Percentiles rank a stretch among this genome's conserved stretches.
These are phyloP conservation scores for Bos taurus DNA, from an alignment of 2,113 vertebrate species.

Conservation along the genomic window DNA sequence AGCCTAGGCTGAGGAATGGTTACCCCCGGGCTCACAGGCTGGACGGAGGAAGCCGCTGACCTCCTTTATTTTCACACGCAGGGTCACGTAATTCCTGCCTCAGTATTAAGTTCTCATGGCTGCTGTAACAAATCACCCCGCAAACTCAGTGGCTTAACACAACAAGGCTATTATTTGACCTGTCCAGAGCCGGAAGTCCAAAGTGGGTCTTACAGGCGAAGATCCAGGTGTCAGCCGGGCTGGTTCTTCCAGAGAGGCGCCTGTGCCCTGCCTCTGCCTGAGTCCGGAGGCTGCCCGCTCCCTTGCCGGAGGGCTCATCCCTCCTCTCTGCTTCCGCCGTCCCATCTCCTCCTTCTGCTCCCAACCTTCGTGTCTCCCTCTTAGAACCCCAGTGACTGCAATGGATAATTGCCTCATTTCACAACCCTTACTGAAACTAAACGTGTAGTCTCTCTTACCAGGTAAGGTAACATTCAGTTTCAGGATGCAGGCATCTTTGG, in stretches of 20 bases:
- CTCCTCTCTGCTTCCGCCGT: not conserved
- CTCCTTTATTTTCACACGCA: too few species aligned
- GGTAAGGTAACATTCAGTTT: not conserved
- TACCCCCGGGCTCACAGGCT: not conserved
- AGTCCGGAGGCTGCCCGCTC: not conserved
- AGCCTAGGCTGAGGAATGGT: not conserved
- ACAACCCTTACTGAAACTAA: not conserved
- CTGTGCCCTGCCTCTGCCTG: not conserved
- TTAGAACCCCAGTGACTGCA: not conserved
- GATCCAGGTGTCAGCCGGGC: not conserved
- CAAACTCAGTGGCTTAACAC: not conserved
- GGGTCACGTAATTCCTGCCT: not conserved
- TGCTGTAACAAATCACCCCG: not conserved
- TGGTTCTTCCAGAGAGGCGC: not conserved
- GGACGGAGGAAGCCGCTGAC: too few species aligned
- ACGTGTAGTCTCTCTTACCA: not conserved
- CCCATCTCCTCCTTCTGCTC: not conserved
- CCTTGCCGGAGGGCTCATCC: not conserved
- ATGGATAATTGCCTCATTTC: not conserved
- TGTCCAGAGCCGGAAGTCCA: not conserved
- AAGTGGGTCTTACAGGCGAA: too few species aligned
- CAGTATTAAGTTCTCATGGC: not conserved
- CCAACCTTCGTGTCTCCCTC: not conserved
- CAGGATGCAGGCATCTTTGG: not conserved
- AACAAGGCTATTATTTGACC: not conserved